Percentiles rank a stretch among this genome's conserved stretches.
Evolutionary conservation across 2,888 invertebrate genomes (phyloP).

Genomic region (Acleris cristana): DNA sequence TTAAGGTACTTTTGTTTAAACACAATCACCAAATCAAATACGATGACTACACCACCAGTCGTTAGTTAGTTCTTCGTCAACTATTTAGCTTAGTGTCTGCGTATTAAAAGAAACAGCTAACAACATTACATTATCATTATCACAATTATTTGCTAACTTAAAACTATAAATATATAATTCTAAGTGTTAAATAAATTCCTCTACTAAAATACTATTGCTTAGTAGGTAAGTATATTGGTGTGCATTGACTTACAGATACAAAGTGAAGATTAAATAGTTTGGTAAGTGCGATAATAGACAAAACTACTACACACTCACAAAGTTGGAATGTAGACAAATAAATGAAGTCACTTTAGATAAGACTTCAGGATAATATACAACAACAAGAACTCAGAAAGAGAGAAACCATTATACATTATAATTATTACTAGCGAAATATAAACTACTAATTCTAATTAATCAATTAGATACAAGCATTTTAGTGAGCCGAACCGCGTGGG

Average conservation of each 20-base stretch:
- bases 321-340: constrained; percentile 32
- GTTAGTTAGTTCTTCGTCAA: too few species aligned
- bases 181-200: neutral
- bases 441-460: constrained; percentile 39
- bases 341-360: constrained; percentile 2
- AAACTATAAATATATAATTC: too few species aligned
- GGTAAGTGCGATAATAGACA: constrained; percentile 19
- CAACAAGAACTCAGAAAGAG: constrained; percentile 19
- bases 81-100: too few species aligned
- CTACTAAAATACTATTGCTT: constrained; percentile 3
- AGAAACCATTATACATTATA: constrained; percentile 29
- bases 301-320: constrained; percentile 23
- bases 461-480: constrained; percentile 31
- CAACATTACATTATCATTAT: too few species aligned
- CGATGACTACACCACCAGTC: too few species aligned
- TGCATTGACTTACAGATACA: neutral
- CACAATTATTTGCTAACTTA: too few species aligned
- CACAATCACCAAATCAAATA: too few species aligned
- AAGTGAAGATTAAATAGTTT: neutral
- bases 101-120: too few species aligned
- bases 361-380: constrained; percentile 17
- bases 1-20: too few species aligned
- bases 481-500: neutral
- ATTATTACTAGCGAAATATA: constrained; percentile 43
- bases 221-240: constrained; percentile 1